phyloP scores from a whole-genome alignment of 1,140 invertebrate genomes.

The Rhizoglyphus robini region DNA sequence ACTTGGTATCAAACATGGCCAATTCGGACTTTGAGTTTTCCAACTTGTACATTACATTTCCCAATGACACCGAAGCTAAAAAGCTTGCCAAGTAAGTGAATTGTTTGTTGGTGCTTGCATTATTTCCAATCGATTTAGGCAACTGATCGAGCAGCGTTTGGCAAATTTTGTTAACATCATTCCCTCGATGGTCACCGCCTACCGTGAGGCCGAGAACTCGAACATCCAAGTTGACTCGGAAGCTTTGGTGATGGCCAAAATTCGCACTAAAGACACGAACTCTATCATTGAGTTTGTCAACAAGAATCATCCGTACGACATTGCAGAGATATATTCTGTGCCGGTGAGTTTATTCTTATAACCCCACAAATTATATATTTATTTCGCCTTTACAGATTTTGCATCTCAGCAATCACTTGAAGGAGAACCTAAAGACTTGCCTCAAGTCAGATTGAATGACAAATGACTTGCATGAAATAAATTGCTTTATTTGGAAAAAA shows the following conservation, averaged over 20 bases:
- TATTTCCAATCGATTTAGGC: neutral
- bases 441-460: too few species aligned
- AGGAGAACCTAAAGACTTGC: too few species aligned
- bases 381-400: too few species aligned
- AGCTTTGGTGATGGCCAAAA: neutral
- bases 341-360: too few species aligned
- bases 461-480: too few species aligned
- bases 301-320: neutral
- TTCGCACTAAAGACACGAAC: neutral
- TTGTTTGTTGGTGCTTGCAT: neutral
- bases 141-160: neutral
- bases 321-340: neutral
- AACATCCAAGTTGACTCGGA: neutral
- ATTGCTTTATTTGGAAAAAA: too few species aligned
- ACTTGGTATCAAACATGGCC: too few species aligned
- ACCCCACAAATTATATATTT: too few species aligned
- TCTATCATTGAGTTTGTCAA: neutral
- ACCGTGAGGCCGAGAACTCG: neutral
- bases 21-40: too few species aligned
- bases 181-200: neutral
- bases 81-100: conserved; percentile 8
- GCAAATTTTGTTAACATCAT: conserved; percentile 1
- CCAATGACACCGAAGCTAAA: neutral
- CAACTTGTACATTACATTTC: conserved; percentile 1
- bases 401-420: too few species aligned